These are phyloP conservation scores for Creontiades dilutus DNA, from an alignment of 2,888 invertebrate species.

Conservation along the genomic window DNA sequence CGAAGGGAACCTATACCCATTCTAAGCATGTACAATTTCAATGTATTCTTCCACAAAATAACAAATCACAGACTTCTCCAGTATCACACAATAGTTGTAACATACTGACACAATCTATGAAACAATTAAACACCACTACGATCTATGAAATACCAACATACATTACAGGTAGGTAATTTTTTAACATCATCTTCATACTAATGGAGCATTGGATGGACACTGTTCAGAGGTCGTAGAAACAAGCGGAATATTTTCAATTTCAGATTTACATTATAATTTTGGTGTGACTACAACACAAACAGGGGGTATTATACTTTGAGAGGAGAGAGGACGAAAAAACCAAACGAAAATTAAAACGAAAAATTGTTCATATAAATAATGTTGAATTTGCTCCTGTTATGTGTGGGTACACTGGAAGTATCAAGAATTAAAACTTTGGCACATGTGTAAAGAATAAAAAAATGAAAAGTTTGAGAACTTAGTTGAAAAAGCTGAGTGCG, in stretches of 20 bases:
- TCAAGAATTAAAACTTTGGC: background rate
- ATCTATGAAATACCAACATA: slow-evolving; percentile 14
- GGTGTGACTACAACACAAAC: slow-evolving; percentile 69
- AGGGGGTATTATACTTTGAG: background rate
- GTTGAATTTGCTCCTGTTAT: slow-evolving; percentile 7
- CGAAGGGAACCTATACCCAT: background rate
- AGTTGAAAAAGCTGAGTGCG: slow-evolving; percentile 2
- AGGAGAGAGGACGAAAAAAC: background rate
- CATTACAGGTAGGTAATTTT: background rate
- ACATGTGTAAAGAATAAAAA: background rate
- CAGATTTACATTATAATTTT: slow-evolving; percentile 46
- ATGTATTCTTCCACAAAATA: background rate
- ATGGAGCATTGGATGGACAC: slow-evolving; percentile 21
- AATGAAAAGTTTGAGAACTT: background rate
- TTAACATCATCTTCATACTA: background rate
- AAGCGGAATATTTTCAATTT: slow-evolving; percentile 17
- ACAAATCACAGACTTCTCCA: background rate
- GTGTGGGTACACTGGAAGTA: background rate
- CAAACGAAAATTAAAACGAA: slow-evolving; percentile 5
- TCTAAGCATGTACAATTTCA: slow-evolving; percentile 12
- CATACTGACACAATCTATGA: background rate
- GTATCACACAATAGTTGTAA: background rate
- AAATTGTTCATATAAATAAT: background rate
- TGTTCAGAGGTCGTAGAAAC: slow-evolving; percentile 21
- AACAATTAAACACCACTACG: background rate